Evolutionary conservation across 2,113 vertebrate genomes (phyloP), one percentile per base, ranked within the genome.

Genomic region (Labeo rohita): DNA sequence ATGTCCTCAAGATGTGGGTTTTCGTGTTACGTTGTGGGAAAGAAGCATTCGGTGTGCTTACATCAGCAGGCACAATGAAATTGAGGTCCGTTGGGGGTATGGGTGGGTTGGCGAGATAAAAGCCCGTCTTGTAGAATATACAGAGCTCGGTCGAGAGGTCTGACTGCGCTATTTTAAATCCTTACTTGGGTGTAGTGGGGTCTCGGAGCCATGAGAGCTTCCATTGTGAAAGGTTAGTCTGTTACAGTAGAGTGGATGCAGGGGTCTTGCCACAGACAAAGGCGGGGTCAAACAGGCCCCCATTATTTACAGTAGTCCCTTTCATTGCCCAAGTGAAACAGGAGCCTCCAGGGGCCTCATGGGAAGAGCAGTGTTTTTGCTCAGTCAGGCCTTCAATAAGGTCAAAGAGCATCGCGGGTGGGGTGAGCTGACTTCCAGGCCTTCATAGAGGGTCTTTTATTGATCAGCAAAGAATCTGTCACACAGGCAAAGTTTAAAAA

Each of bases 301-400:
- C 92, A 92, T 94, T 96, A 96, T 96, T 96, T 97, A 97, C 96
- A 96, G 96, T 95, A 93, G 93, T 90, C 88, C 88, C 95, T 96
- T 97, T 97, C 95, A 96, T 91, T 89, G 94, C 93, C 92, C 74
- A 73, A 87, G 90, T 94, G 96, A 96, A 96, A 97, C 91, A 87
- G 93, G 95, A 96, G 92, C 93, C 91, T 88, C 66, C 50, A 52
- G 63, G 82, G 92, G 88, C 93, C 87, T 86, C 89, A 88, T 93
- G 94, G 93, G 92, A 95, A 93, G 91, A 91, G 88, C 88, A 91
- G 94, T 96, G 95, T 96, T 95, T 96, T 95, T 96, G 95, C 93
- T 95, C 95, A 92, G 89, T 94, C 96, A 96, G 96, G 96, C 95
- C 96, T 96, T 95, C 92, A 90, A 80, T 92, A 88, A 93, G 95